phyloP scores from a whole-genome alignment of 2,113 vertebrate species.

The Callipepla squamata region DNA sequence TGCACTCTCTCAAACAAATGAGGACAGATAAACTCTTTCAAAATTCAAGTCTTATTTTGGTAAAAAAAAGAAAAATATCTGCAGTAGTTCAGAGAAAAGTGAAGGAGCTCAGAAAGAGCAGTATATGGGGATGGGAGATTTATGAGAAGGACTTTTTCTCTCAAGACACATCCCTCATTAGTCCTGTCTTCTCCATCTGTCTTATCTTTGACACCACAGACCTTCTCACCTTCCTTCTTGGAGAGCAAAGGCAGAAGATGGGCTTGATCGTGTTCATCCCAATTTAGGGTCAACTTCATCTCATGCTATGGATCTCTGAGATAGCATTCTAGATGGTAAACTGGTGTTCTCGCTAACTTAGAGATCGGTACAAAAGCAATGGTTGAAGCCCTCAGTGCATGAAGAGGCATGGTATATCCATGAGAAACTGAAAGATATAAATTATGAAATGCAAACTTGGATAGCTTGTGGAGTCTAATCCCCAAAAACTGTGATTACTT shows the following conservation, averaged over 20 bases:
- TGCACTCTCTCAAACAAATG: not conserved
- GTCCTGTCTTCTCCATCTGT: not conserved
- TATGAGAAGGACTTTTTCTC: not conserved
- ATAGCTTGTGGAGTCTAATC: not conserved
- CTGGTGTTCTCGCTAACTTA: not conserved
- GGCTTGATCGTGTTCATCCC: not conserved
- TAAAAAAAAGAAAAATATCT: not conserved
- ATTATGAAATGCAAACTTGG: not conserved
- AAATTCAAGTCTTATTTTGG: not conserved
- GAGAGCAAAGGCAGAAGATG: not conserved
- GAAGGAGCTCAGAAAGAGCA: not conserved
- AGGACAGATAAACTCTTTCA: not conserved
- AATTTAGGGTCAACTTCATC: not conserved
- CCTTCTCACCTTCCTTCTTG: not conserved
- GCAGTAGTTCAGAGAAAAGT: not conserved
- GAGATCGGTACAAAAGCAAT: not conserved
- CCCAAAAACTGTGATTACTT: not conserved
- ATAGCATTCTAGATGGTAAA: not conserved
- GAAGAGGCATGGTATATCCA: not conserved
- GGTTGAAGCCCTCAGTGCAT: not conserved
- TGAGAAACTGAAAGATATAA: not conserved
- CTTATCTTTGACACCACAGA: not conserved
- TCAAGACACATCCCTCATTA: not conserved
- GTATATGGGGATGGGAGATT: not conserved
- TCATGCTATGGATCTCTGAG: not conserved